Percentiles rank a stretch among this genome's conserved stretches.
Conservation (phyloP, 2,113 vertebrate genomes). For the Lichenostomus cassidix region DNA sequence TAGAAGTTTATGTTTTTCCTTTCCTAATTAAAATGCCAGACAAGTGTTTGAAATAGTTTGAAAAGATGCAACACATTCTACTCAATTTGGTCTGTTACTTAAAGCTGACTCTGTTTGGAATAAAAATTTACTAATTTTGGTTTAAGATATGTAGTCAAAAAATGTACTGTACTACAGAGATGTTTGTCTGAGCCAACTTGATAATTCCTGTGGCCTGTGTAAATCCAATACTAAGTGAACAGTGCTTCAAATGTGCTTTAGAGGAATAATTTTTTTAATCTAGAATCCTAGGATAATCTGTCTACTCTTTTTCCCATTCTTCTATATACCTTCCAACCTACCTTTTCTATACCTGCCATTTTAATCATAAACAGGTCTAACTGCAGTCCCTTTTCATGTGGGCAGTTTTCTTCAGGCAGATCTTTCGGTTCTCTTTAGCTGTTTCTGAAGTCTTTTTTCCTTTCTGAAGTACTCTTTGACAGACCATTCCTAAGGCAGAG, state of each 20-base stretch:
- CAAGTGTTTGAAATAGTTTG: neutral
- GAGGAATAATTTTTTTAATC: neutral
- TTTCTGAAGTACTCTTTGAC: neutral
- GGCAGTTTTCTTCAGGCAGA: neutral
- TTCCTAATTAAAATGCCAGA: neutral
- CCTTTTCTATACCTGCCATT: neutral
- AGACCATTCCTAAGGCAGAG: neutral
- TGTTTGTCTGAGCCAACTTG: neutral
- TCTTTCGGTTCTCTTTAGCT: neutral
- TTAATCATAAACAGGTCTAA: neutral
- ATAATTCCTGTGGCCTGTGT: neutral
- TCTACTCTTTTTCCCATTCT: neutral
- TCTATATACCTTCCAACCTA: neutral
- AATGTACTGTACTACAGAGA: neutral
- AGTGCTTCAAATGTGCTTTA: neutral
- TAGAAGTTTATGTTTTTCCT: neutral
- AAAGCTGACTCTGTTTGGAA: neutral
- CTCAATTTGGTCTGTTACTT: neutral
- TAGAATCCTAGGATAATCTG: neutral
- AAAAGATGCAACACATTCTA: neutral
- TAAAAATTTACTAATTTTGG: neutral
- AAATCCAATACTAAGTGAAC: neutral
- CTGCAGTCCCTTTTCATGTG: neutral
- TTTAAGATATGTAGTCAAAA: neutral
- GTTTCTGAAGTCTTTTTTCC: neutral